Conservation (phyloP, 2,797 vertebrate genomes). For the Momotus momota region DNA sequence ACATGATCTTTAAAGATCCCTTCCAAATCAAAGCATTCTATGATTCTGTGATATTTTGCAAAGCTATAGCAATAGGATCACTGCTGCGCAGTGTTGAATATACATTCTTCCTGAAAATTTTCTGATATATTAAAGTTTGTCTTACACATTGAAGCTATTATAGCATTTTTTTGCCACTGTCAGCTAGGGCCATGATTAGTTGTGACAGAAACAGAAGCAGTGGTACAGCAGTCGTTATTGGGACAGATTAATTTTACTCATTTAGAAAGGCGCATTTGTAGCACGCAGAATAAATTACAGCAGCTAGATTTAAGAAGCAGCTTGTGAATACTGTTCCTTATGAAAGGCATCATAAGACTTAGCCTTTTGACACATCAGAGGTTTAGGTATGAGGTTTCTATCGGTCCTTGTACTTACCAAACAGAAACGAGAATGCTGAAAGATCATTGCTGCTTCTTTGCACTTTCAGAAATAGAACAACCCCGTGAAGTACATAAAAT, state of each 20-base stretch:
- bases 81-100: not conserved
- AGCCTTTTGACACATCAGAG: not conserved
- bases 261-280: not conserved
- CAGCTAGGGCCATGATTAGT: not conserved
- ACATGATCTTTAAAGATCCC: not conserved
- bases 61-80: not conserved
- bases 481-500: not conserved
- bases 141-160: not conserved
- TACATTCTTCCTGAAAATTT: not conserved
- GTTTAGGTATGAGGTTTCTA: not conserved
- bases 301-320: not conserved
- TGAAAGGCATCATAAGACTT: not conserved
- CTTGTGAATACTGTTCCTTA: not conserved
- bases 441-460: not conserved
- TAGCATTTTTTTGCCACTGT: not conserved
- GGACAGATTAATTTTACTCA: not conserved
- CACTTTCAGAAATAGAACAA: not conserved
- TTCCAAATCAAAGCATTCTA: not conserved
- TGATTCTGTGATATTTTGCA: not conserved
- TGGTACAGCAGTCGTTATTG: not conserved
- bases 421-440: not conserved
- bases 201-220: not conserved
- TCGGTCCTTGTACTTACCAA: not conserved
- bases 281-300: not conserved
- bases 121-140: not conserved